These are phyloP conservation scores for Xylota segnis DNA, from an alignment of 2,888 invertebrate species.

Conservation along the genomic window DNA sequence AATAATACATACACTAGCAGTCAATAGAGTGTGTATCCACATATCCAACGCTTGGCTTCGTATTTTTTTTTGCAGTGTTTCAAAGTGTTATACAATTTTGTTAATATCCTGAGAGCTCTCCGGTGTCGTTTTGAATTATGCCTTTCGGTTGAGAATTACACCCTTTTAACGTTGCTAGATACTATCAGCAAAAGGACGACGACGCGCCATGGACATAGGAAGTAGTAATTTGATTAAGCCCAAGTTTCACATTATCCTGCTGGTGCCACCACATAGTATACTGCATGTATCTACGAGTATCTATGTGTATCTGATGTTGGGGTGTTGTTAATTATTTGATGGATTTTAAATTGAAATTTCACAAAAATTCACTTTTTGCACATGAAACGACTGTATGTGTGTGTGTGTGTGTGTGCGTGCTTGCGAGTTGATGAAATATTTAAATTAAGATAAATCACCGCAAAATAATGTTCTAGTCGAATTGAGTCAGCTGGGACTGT, in stretches of 20 bases:
- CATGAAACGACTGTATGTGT: neutral
- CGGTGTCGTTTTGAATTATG: slow-evolving; percentile 69
- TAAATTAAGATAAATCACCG: slow-evolving; percentile 84
- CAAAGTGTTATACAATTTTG: slow-evolving; percentile 68
- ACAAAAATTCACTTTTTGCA: slow-evolving; percentile 45
- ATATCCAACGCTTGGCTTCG: neutral
- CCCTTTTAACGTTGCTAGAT: slow-evolving; percentile 52
- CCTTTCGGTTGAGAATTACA: slow-evolving; percentile 56
- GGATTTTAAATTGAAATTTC: slow-evolving; percentile 70
- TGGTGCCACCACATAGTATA: slow-evolving; percentile 4
- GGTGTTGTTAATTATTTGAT: slow-evolving; percentile 70
- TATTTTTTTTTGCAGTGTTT: slow-evolving; percentile 22
- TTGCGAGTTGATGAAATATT: slow-evolving; percentile 80
- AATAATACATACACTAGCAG: neutral
- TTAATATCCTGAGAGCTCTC: slow-evolving; percentile 66
- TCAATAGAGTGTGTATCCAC: neutral
- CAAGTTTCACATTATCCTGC: slow-evolving; percentile 67
- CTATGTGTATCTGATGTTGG: slow-evolving; percentile 14
- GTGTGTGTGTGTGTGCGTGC: slow-evolving; percentile 5
- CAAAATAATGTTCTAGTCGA: slow-evolving; percentile 79
- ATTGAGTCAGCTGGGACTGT: slow-evolving; percentile 73
- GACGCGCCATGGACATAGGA: slow-evolving; percentile 24
- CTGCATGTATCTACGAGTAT: neutral
- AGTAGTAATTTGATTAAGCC: slow-evolving; percentile 69
- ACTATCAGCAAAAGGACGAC: slow-evolving; percentile 33